Base-by-base conservation (phyloP, 2,797 vertebrate species). In the Acanthurus leucopareius region DNA sequence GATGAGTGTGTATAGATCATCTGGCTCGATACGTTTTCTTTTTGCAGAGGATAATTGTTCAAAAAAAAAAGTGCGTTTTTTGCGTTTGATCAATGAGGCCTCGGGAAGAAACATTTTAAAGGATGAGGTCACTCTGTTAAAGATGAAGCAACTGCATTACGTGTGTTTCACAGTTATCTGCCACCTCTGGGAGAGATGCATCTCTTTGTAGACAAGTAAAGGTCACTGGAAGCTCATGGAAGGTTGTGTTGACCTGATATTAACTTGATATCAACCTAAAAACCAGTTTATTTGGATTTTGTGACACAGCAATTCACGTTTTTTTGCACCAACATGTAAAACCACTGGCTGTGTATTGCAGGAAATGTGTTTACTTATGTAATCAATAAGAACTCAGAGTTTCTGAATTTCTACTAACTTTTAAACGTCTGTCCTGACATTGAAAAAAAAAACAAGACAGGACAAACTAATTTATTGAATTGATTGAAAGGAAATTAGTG, bases 101-200 rank as follows among this genome's bases (percentile, higher is more conserved):
- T 44, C 2, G 15, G 56, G 58, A 38, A 32, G 42, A 38, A 16
- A 73, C 25, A 52, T 62, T 48, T 75, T 25, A 63, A 69, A 79
- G n/a, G 20, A 83, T 92, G 86, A 90, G 78, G 67, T 93, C 90
- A 93, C 25, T 25, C 32, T 73, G 44, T 35, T 71, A 6, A 60
- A 82, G 64, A 82, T 83, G 77, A 89, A 79, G 83, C 58, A 22
- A 75, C 52, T 63, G 63, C 69, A 86, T 89, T 82, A 78, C 74
- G 54, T 84, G 75, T 51, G 82, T 80, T 74, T 86, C 51, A 44
- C 69, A 87, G 79, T 49, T 69, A 92, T 92, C 86, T 92, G 85
- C 59, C 90, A 91, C 80, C 86, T 52, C 61, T 47, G 70, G 44
- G 88, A 66, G 87, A 94, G 90, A 89, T 89, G 69, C 77, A 79